These are phyloP conservation scores for Notoglanidium macrostoma DNA, from an alignment of 2,797 vertebrate genomes.

Conservation along the genomic window DNA sequence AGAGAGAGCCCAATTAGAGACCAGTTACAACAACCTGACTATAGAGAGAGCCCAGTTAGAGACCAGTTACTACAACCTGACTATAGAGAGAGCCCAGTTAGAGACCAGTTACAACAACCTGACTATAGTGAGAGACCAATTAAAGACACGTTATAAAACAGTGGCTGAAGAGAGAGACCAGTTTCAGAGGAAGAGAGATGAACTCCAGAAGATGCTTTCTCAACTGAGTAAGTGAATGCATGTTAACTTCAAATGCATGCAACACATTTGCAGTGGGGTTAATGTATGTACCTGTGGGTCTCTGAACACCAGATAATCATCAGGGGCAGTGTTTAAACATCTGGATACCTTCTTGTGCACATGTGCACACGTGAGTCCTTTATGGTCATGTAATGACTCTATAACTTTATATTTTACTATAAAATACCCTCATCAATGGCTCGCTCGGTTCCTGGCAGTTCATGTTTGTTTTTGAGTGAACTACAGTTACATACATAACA, in stretches of 20 bases:
- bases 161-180: neutral
- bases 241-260: neutral
- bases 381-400: too few relatives aligned
- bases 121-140: neutral
- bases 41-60: neutral
- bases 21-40: neutral
- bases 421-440: too few relatives aligned
- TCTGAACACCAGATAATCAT: too few relatives aligned
- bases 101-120: neutral
- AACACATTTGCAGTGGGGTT: neutral
- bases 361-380: too few relatives aligned
- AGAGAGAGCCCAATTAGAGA: too few relatives aligned
- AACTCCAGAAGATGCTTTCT: slow-evolving; percentile 14
- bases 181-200: neutral
- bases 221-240: neutral
- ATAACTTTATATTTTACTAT: too few relatives aligned
- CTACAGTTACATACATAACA: too few relatives aligned
- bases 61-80: neutral
- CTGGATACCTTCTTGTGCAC: too few relatives aligned
- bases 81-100: neutral
- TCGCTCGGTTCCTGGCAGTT: too few relatives aligned
- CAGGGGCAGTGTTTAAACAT: too few relatives aligned
- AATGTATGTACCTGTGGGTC: too few relatives aligned
- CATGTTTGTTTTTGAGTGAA: too few relatives aligned
- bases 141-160: neutral